Percentiles rank a stretch among this genome's conserved stretches.
Evolutionary conservation across 2,888 invertebrate genomes (phyloP).

Genomic region (Taenaris catops): DNA sequence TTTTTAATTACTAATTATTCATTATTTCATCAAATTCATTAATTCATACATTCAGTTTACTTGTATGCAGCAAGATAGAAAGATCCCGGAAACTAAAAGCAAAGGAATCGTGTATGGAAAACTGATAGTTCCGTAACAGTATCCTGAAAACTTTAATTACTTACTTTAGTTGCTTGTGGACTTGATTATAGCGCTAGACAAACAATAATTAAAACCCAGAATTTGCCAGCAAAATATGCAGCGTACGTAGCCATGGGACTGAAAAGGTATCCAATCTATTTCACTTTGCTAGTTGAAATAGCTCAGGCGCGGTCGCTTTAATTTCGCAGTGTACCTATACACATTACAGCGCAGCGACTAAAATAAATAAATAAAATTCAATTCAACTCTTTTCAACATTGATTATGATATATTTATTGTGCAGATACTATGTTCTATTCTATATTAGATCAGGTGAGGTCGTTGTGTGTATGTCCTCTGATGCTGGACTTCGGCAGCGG

Average conservation of each 20-base stretch:
- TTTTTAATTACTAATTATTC: too few relatives aligned
- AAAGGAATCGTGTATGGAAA: too few relatives aligned
- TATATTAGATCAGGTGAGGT: too few relatives aligned
- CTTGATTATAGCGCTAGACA: conserved; percentile 7
- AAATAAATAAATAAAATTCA: conserved; percentile 14
- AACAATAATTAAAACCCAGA: conserved; percentile 11
- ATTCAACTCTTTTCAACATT: conserved; percentile 10
- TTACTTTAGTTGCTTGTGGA: background rate
- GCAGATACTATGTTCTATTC: too few relatives aligned
- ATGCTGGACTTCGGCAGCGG: too few relatives aligned
- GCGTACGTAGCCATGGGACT: conserved; percentile 11
- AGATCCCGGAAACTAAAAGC: too few relatives aligned
- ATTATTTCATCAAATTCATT: too few relatives aligned
- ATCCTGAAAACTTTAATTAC: conserved; percentile 1
- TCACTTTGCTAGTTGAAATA: conserved; percentile 18
- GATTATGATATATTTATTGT: conserved; percentile 9
- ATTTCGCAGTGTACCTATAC: conserved; percentile 16
- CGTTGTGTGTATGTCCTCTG: too few relatives aligned
- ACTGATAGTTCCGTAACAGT: too few relatives aligned
- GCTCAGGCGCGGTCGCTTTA: conserved; percentile 17
- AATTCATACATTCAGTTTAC: too few relatives aligned
- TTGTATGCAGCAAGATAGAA: too few relatives aligned
- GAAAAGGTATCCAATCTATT: conserved; percentile 18
- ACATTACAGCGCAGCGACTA: conserved; percentile 3
- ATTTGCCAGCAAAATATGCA: conserved; percentile 14